Evolutionary conservation across 2,797 vertebrate genomes (phyloP).

Genomic region (Coendou prehensilis): DNA sequence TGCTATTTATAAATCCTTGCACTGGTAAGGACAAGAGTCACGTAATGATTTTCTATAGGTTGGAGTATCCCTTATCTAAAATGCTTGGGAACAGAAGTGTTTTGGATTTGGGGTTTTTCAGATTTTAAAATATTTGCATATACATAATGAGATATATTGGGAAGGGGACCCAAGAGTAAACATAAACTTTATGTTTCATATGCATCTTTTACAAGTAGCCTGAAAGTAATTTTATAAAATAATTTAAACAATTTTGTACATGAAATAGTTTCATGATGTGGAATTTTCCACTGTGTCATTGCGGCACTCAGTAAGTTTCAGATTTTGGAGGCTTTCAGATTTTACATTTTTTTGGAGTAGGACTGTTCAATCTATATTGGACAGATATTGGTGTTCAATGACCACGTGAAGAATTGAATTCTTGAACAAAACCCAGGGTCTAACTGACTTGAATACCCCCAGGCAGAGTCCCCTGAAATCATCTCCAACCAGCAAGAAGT

Average conservation of each 20-base stretch:
- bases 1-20: background rate
- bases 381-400: background rate
- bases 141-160: background rate
- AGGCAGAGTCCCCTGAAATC: background rate
- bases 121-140: background rate
- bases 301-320: background rate
- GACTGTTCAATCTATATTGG: background rate
- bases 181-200: background rate
- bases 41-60: background rate
- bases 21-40: background rate
- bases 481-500: conserved; percentile 31
- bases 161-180: background rate
- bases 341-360: background rate
- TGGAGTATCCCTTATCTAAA: background rate
- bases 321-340: background rate
- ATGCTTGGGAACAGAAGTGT: background rate
- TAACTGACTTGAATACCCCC: background rate
- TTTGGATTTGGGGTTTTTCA: background rate
- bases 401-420: background rate
- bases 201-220: background rate
- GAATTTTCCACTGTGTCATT: background rate
- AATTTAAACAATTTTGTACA: background rate
- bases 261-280: background rate
- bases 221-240: background rate
- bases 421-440: background rate